Evolutionary conservation across 2,888 invertebrate species (phyloP).

Genomic region (Acleris emargana): DNA sequence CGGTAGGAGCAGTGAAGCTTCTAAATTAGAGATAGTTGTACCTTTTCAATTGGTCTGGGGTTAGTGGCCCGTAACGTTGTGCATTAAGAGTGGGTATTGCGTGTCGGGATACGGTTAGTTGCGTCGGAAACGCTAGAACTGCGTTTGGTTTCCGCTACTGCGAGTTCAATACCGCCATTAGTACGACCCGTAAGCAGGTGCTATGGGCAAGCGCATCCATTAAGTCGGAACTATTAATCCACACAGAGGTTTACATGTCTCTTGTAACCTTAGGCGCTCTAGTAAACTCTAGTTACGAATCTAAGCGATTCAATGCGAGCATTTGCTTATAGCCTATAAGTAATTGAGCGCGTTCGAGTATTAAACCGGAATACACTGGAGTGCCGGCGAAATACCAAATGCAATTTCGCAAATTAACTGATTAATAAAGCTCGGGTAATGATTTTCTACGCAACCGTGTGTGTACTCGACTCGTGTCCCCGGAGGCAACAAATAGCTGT

Average conservation of each 20-base stretch:
- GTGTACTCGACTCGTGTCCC: constrained; percentile 9
- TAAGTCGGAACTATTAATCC: constrained; percentile 51
- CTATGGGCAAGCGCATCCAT: constrained; percentile 40
- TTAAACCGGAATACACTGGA: constrained; percentile 47
- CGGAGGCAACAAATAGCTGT: constrained; percentile 22
- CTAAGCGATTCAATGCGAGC: constrained; percentile 36
- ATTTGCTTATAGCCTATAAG: constrained; percentile 47
- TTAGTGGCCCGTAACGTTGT: constrained; percentile 21
- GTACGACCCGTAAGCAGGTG: constrained; percentile 44
- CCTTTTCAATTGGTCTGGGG: constrained; percentile 28
- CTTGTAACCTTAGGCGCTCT: constrained; percentile 18
- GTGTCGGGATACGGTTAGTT: constrained; percentile 41
- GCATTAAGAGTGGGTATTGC: constrained; percentile 46
- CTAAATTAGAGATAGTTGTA: constrained; percentile 40
- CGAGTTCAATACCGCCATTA: constrained; percentile 65
- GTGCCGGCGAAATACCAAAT: constrained; percentile 46
- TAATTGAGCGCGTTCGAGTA: constrained; percentile 53
- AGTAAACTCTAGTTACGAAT: constrained; percentile 9
- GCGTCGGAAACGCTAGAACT: constrained; percentile 55
- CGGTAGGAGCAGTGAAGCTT: constrained; percentile 50
- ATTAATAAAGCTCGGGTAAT: constrained; percentile 39
- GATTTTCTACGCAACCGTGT: constrained; percentile 26
- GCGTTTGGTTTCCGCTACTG: constrained; percentile 65
- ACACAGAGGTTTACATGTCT: constrained; percentile 44
- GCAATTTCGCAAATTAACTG: constrained; percentile 57